Evolutionary conservation across 2,113 vertebrate species (phyloP).

Genomic region (Archocentrus centrarchus): DNA sequence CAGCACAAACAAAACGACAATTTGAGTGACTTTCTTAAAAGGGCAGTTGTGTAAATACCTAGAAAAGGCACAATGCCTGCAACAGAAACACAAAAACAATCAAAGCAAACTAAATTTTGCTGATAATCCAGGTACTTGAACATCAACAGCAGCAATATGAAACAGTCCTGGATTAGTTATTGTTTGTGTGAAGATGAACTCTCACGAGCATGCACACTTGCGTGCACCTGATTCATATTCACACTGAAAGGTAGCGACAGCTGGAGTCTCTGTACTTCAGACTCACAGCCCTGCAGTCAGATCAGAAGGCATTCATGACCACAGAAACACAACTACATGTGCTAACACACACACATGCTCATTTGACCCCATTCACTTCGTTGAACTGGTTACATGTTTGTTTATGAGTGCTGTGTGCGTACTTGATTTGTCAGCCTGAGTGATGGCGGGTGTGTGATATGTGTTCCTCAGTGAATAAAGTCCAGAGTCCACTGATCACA

Average conservation of each 20-base stretch:
- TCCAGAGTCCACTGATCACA: neutral
- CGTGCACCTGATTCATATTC: slow-evolving; percentile 52
- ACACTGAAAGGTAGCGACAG: slow-evolving; percentile 49
- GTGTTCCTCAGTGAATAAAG: neutral
- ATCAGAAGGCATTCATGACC: slow-evolving; percentile 25
- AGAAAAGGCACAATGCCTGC: neutral
- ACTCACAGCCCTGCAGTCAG: slow-evolving; percentile 58
- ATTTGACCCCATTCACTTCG: slow-evolving; percentile 49
- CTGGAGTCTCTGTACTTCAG: slow-evolving; percentile 60
- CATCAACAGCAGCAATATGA: neutral
- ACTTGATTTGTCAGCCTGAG: neutral
- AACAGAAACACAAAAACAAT: neutral
- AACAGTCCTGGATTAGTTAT: neutral
- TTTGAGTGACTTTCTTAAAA: neutral
- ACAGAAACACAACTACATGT: slow-evolving; percentile 10
- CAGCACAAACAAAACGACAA: neutral
- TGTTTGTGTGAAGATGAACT: neutral
- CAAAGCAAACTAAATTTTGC: neutral
- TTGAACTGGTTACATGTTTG: slow-evolving; percentile 20
- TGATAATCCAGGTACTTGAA: neutral
- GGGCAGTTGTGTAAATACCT: neutral
- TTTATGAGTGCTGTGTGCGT: neutral
- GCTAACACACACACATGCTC: slow-evolving; percentile 17
- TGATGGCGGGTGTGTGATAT: neutral
- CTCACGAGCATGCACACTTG: slow-evolving; percentile 16